Evolutionary conservation across 37 sponge, comb jelly and placozoan genomes (phyloP).

Genomic region (Bolinopsis microptera): DNA sequence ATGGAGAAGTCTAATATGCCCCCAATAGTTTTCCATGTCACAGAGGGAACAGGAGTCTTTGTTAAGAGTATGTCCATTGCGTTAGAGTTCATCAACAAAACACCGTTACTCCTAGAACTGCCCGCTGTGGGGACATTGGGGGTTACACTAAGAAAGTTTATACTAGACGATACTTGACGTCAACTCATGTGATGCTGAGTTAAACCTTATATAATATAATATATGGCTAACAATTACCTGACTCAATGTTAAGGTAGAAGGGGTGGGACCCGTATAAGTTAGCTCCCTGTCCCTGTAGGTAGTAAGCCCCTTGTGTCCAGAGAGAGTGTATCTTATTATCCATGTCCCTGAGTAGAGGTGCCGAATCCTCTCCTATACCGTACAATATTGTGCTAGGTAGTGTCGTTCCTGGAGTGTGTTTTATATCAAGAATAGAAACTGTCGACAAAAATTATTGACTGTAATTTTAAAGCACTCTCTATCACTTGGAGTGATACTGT

Average conservation of each 20-base stretch:
- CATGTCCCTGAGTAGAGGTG: conserved; percentile 51
- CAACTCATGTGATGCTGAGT: conserved; percentile 57
- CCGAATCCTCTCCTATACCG: conserved; percentile 42
- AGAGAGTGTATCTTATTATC: not conserved
- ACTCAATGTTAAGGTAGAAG: conserved; percentile 76
- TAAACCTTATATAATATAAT: too few relatives aligned
- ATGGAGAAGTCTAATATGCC: conserved; percentile 81
- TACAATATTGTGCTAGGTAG: conserved; percentile 10
- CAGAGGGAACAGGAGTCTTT: conserved; percentile 69
- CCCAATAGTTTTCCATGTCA: conserved; percentile 79
- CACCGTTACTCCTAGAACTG: conserved; percentile 63
- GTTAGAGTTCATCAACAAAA: conserved; percentile 84
- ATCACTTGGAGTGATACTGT: too few relatives aligned
- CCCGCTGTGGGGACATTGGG: not conserved
- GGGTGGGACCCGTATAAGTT: conserved; percentile 89
- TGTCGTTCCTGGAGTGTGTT: not conserved
- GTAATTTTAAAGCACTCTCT: too few relatives aligned
- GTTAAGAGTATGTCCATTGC: conserved; percentile 73
- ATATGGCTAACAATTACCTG: too few relatives aligned
- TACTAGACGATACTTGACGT: not conserved
- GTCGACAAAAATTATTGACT: too few relatives aligned
- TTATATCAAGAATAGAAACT: too few relatives aligned
- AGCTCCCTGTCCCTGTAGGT: conserved; percentile 33
- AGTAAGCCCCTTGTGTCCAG: conserved; percentile 44
- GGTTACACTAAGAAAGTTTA: not conserved